These are phyloP conservation scores for Lydus trimaculatus DNA, from an alignment of 2,888 invertebrate genomes.

Conservation along the genomic window DNA sequence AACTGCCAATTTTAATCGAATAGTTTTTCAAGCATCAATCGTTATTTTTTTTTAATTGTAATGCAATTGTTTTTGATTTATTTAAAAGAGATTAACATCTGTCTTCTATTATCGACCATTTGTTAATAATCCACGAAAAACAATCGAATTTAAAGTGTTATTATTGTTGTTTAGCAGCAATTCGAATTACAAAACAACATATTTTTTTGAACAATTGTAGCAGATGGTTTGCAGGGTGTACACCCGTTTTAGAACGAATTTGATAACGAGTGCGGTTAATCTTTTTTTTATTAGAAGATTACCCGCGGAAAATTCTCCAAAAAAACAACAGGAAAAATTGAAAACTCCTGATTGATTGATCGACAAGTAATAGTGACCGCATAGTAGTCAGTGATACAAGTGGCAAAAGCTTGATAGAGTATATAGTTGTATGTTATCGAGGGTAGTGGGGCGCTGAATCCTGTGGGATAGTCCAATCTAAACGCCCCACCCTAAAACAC, in stretches of 20 bases:
- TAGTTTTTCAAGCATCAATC: neutral
- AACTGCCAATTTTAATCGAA: conserved; percentile 3
- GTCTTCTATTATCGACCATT: neutral
- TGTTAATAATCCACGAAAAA: neutral
- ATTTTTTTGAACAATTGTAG: neutral
- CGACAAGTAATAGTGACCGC: too few species aligned
- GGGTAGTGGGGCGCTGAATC: conserved; percentile 60
- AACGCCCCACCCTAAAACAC: conserved; percentile 64
- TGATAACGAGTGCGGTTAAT: too few species aligned
- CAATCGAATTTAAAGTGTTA: neutral
- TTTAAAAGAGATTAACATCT: neutral
- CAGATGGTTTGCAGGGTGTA: conserved; percentile 2
- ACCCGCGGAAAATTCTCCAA: too few species aligned
- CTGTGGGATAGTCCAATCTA: conserved; percentile 68
- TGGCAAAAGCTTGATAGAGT: neutral
- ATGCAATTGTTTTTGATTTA: neutral
- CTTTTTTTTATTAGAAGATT: too few species aligned
- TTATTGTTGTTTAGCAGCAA: neutral
- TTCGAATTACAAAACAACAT: neutral
- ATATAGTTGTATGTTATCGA: neutral
- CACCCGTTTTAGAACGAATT: too few species aligned
- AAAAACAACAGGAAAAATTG: too few species aligned
- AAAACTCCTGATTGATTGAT: too few species aligned
- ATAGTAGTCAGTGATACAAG: neutral
- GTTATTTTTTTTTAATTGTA: neutral